Evolutionary conservation across 1,140 invertebrate species (phyloP), one percentile per base, ranked within the genome.

Genomic region (Tetramorium parvispinum): DNA sequence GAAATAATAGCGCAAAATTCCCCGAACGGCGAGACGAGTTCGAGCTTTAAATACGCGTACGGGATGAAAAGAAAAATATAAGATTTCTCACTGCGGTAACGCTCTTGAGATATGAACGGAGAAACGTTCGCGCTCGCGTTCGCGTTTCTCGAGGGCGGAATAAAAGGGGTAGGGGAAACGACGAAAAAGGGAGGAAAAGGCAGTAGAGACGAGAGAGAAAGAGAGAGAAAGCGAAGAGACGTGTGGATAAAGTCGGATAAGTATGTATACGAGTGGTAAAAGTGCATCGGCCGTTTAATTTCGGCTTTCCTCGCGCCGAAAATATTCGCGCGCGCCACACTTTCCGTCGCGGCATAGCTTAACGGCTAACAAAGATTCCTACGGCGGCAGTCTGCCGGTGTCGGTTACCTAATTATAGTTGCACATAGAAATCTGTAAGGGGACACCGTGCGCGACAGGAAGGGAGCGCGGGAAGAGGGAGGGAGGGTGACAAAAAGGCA

Each of bases 401-500:
- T 91, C 87, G 61, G 87, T 91, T 91, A 91, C 89, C 90, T 91
- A 91, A 91, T 91, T 91, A 91, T 91, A 91, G 90, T 91, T 91
- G 90, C 90, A 73, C 68, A 89, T 89, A 89, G 90, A 91, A 91
- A 91, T 91, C 81, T 91, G 89, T 91, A 91, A 91, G 85, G 87
- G 81, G 89, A 91, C 87, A 91, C 89, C 79, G 86, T 32, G 59
- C 49, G 63, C 55, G 53, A 77, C 21, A 51, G 65, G 7, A 68
- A 68, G 65, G 6, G 16, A 49, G 27, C 63, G 61, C 49, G 27
- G 46, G 57, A 37, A 43, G 59, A 63, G 37, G 24, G 68, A 82
- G 81, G 65, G 66, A 53, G 16, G 24, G 11, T 27, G 21, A 51
- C 2, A 65, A 21, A 77, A 32, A 66, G 24, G 63, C n/a, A 68